Conservation (phyloP, 2,113 vertebrate species). For the Oxyura jamaicensis region DNA sequence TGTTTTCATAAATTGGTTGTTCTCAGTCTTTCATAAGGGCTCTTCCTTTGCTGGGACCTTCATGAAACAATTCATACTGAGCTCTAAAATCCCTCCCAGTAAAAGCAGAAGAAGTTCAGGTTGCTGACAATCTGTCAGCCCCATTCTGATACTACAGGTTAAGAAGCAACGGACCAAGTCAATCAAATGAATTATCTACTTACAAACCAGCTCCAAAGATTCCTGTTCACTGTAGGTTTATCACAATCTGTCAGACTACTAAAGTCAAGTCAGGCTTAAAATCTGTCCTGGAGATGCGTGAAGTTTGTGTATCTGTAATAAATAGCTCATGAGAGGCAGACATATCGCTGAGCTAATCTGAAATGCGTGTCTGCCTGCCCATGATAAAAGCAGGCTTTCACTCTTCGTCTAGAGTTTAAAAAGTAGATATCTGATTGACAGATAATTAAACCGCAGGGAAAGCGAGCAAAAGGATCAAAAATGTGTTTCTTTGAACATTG, state of each 20-base stretch:
- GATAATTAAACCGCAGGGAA: neutral
- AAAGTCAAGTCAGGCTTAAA: constrained; percentile 37
- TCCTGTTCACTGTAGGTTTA: constrained; percentile 5
- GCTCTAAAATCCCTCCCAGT: neutral
- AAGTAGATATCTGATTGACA: neutral
- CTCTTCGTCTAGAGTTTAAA: neutral
- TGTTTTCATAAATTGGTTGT: neutral
- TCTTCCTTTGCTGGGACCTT: neutral
- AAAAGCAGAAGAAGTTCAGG: neutral
- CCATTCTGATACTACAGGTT: neutral
- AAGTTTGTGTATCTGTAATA: neutral
- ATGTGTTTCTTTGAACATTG: neutral
- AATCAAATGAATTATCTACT: constrained; percentile 4
- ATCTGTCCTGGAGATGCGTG: neutral
- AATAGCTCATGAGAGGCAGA: neutral
- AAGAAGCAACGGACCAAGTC: neutral
- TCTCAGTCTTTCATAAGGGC: neutral
- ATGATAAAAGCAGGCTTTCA: neutral
- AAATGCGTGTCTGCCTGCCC: neutral
- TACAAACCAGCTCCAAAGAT: neutral
- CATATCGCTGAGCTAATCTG: neutral
- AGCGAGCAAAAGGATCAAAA: neutral
- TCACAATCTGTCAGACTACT: constrained; percentile 6
- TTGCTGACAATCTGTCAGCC: neutral
- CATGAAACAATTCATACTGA: neutral